Conservation (phyloP, 1,140 invertebrate genomes). For the Leptonema lineaticorne region DNA sequence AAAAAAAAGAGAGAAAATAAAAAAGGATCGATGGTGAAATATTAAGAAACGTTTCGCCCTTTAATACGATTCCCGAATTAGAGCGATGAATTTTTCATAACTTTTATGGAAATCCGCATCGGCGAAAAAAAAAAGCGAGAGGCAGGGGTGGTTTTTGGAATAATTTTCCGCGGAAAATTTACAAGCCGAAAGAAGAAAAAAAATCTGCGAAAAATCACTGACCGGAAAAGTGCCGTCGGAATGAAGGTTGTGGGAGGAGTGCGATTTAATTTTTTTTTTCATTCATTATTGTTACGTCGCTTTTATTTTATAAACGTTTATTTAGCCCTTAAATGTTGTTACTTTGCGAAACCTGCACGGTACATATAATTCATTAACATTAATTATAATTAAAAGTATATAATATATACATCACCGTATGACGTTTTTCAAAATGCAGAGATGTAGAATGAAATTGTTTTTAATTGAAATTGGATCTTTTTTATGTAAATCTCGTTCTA, state of each 20-base stretch:
- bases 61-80: slow-evolving; percentile 17
- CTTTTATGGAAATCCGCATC: slow-evolving; percentile 15
- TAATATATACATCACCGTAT: too few relatives aligned
- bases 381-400: not conserved
- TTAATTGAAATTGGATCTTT: not conserved
- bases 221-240: slow-evolving; percentile 14
- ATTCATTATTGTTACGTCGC: not conserved
- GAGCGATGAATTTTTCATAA: slow-evolving; percentile 16
- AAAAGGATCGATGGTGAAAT: slow-evolving; percentile 7
- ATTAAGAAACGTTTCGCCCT: slow-evolving; percentile 14
- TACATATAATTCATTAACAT: not conserved
- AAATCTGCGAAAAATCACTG: slow-evolving; percentile 5
- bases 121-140: not conserved
- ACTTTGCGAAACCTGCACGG: not conserved
- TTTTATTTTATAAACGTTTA: too few relatives aligned
- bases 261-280: not conserved
- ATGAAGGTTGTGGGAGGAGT: too few relatives aligned
- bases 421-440: too few relatives aligned
- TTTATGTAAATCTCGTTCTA: too few relatives aligned
- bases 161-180: slow-evolving; percentile 12
- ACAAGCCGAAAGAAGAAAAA: slow-evolving; percentile 2
- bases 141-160: not conserved
- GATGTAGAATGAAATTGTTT: too few relatives aligned
- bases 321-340: too few relatives aligned
- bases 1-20: too few relatives aligned